phyloP scores from a whole-genome alignment of 1,140 invertebrate genomes.

The Ruditapes philippinarum region DNA sequence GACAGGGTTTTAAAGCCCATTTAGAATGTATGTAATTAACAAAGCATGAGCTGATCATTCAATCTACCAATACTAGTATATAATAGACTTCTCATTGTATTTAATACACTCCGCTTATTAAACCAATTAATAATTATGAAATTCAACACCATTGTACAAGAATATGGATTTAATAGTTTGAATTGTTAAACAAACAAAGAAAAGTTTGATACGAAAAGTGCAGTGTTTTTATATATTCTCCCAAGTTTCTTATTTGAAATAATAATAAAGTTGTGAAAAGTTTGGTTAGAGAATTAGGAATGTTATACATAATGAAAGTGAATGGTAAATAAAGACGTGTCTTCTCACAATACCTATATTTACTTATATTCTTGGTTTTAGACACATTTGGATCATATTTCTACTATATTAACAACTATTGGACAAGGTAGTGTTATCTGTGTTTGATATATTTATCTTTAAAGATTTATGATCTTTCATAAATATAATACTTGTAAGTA shows the following conservation, averaged over 20 bases:
- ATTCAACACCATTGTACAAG: neutral
- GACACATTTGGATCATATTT: neutral
- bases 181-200: conserved; percentile 17
- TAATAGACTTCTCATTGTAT: conserved; percentile 3
- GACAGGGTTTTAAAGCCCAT: too few relatives aligned
- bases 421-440: neutral
- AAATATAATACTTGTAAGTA: too few relatives aligned
- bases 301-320: neutral
- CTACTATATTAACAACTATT: neutral
- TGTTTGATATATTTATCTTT: too few relatives aligned
- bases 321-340: neutral
- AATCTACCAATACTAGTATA: too few relatives aligned
- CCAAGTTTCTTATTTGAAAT: neutral
- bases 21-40: neutral
- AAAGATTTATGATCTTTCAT: too few relatives aligned
- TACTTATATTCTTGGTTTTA: neutral
- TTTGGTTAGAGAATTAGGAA: neutral
- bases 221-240: neutral
- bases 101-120: conserved; percentile 17
- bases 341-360: neutral
- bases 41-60: neutral
- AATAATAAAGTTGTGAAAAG: neutral
- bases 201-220: conserved; percentile 17
- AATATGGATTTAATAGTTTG: neutral
- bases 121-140: neutral